These are phyloP conservation scores for Leptura quadrifasciata DNA, from an alignment of 2,888 invertebrate species.

Conservation along the genomic window DNA sequence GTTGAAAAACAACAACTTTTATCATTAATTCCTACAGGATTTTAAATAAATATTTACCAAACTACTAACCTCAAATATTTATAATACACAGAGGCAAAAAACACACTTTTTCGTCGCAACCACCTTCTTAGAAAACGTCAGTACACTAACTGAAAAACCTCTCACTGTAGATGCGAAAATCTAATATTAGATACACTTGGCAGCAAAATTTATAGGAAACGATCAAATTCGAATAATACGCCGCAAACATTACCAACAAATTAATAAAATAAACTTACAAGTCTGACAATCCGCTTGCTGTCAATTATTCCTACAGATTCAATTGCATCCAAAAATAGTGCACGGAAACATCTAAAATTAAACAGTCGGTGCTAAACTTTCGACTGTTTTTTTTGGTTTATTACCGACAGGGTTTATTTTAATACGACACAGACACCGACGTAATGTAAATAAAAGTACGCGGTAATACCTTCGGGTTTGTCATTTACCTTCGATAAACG, in stretches of 20 bases:
- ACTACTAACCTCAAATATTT: slow-evolving; percentile 29
- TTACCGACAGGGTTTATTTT: slow-evolving; percentile 22
- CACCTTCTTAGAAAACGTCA: slow-evolving; percentile 47
- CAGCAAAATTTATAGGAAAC: slow-evolving; percentile 57
- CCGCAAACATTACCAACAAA: slow-evolving; percentile 17
- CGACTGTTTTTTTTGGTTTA: slow-evolving; percentile 14
- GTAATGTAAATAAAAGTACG: neutral
- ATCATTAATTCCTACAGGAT: neutral
- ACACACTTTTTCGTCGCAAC: slow-evolving; percentile 46
- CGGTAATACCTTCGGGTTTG: neutral
- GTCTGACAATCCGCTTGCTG: neutral
- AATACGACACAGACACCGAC: slow-evolving; percentile 1
- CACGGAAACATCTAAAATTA: slow-evolving; percentile 36
- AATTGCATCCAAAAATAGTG: slow-evolving; percentile 25
- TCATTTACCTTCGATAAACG: slow-evolving; percentile 7
- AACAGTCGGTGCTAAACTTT: slow-evolving; percentile 21
- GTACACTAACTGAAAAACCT: slow-evolving; percentile 49
- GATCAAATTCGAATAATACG: slow-evolving; percentile 35
- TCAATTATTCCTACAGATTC: neutral
- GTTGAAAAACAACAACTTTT: slow-evolving; percentile 19
- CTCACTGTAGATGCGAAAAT: slow-evolving; percentile 49
- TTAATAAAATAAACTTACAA: neutral
- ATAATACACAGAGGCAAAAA: slow-evolving; percentile 21
- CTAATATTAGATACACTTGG: slow-evolving; percentile 63
- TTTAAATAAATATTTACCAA: slow-evolving; percentile 9